Evolutionary conservation across 1,140 invertebrate species (phyloP), one percentile per base, ranked within the genome.

Genomic region (Pachypsylla venusta): DNA sequence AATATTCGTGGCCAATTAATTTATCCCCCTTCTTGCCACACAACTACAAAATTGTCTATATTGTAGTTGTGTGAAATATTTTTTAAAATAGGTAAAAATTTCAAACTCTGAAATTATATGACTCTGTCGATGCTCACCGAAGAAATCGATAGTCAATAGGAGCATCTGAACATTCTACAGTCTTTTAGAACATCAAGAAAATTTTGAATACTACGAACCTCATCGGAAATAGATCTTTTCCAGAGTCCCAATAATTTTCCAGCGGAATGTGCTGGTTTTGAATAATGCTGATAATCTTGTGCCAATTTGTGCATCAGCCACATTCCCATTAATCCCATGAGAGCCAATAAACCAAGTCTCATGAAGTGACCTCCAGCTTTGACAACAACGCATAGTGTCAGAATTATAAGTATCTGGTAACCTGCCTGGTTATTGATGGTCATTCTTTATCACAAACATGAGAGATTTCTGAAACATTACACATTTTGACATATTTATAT

Each of bases 251-350:
- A 30, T 20, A 57, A 35, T 57, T 56, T 61, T 19, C 56, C 61
- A 25, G 56, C 56, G 57, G 55, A 30, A 57, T 53, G 59, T 1
- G 57, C 56, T 12, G 57, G 14, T 57, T 57, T 3, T 69, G 64
- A 55, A 73, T 73, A 59, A 69, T 71, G 54, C 68, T 71, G 42
- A 65, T 68, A 75, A 58, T 75, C 74, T 61, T 73, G 69, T 0
- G 74, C 74, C 25, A 75, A 62, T 28, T 73, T 65, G 64, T 75
- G 74, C 61, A 75, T 65, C 68, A 75, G 70, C 58, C 73, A 75
- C 67, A 75, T 67, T 13, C 73, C 73, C 7, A 67, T 70, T 3
- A 75, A 59, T 1, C 73, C 73, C 62, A 71, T 70, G 13, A 62
- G 69, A 4, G 68, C 69, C 62, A 75, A 57, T 1, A 75, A 24